phyloP scores from a whole-genome alignment of 2,113 vertebrate species.

The Zapus hudsonius region DNA sequence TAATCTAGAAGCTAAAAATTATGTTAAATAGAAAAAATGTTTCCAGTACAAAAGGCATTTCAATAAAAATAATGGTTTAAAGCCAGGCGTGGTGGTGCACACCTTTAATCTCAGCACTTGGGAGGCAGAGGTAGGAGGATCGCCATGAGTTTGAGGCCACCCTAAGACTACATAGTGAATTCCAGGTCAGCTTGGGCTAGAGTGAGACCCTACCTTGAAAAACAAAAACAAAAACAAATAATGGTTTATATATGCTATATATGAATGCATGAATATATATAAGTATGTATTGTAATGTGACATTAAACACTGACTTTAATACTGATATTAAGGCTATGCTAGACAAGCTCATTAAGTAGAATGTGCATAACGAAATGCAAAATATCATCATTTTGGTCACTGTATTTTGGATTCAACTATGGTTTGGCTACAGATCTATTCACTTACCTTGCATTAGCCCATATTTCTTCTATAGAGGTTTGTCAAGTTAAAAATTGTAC shows the following conservation, averaged over 20 bases:
- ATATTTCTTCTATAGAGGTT: background rate
- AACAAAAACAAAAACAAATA: no score
- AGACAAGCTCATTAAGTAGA: background rate
- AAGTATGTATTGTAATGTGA: background rate
- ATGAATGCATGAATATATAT: background rate
- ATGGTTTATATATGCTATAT: background rate
- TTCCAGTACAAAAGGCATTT: conserved; percentile 40
- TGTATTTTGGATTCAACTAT: background rate
- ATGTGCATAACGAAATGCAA: conserved; percentile 8
- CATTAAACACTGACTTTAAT: conserved; percentile 30
- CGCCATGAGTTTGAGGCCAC: no score
- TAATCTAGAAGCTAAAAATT: conserved; percentile 48
- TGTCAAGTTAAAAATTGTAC: no score
- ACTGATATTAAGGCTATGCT: background rate
- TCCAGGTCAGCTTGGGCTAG: no score
- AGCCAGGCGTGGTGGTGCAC: no score
- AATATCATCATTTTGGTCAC: background rate
- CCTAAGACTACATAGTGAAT: no score
- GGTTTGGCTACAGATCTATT: background rate
- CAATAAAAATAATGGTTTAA: conserved; percentile 48
- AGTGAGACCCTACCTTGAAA: no score
- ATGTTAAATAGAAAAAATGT: conserved; percentile 24
- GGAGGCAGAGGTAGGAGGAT: no score
- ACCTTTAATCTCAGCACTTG: no score
- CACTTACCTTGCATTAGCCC: background rate